Percentiles rank a stretch among this genome's conserved stretches.
Evolutionary conservation across 2,888 invertebrate genomes (phyloP).

Genomic region (Lysandra coridon): DNA sequence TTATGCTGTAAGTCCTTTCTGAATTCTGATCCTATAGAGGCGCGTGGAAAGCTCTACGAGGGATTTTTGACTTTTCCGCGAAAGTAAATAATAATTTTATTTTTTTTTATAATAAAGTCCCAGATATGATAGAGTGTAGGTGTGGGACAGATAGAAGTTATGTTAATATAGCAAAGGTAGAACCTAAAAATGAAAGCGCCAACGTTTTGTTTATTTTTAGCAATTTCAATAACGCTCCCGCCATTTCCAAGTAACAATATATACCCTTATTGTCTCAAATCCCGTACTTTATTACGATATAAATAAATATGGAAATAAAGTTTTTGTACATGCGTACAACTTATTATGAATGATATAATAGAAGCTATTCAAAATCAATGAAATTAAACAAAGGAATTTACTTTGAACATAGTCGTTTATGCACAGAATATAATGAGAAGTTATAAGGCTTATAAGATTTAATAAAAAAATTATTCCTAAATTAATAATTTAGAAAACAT

Average conservation of each 20-base stretch:
- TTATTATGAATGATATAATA: background rate
- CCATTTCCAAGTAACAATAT: background rate
- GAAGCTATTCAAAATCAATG: background rate
- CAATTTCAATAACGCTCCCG: background rate
- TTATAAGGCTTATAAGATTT: too few species aligned
- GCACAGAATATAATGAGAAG: too few species aligned
- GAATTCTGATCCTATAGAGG: too few species aligned
- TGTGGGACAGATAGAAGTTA: background rate
- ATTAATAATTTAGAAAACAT: too few species aligned
- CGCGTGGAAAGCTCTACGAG: too few species aligned
- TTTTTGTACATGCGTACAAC: background rate
- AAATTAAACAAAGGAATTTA: too few species aligned
- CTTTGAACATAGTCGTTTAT: too few species aligned
- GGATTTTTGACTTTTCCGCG: too few species aligned
- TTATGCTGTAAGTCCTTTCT: too few species aligned
- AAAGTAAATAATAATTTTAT: background rate
- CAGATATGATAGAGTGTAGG: background rate
- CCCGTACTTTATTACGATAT: background rate
- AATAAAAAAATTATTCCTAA: too few species aligned
- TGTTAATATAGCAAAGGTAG: background rate
- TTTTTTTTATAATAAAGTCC: background rate
- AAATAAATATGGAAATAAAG: background rate
- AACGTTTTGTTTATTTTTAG: background rate
- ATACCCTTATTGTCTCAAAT: background rate
- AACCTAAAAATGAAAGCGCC: background rate